phyloP scores from a whole-genome alignment of 2,888 invertebrate species.

The Epirrita christyi region DNA sequence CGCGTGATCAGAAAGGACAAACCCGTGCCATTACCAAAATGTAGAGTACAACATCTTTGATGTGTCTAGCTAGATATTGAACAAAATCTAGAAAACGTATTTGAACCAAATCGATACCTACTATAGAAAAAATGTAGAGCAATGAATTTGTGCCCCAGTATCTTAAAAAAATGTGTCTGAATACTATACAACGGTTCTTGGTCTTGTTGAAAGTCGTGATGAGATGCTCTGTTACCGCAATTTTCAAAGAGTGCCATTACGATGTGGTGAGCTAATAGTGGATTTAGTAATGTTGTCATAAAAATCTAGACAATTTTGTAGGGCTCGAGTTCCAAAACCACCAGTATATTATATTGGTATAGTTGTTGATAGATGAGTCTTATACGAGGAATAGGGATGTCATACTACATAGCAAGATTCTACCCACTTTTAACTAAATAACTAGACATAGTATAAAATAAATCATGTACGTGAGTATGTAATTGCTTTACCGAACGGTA shows the following conservation, averaged over 20 bases:
- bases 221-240: slow-evolving; percentile 55
- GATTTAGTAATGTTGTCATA: slow-evolving; percentile 46
- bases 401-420: not conserved
- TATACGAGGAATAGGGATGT: not conserved
- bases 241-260: slow-evolving; percentile 53
- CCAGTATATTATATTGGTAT: not conserved
- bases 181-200: slow-evolving; percentile 48
- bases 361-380: not conserved
- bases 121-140: slow-evolving; percentile 1
- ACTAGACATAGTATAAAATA: not conserved
- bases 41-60: no score
- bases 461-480: slow-evolving; percentile 2
- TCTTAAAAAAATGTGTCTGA: slow-evolving; percentile 13
- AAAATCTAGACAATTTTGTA: slow-evolving; percentile 22
- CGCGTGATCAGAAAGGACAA: no score
- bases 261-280: slow-evolving; percentile 43
- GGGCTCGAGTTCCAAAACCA: not conserved
- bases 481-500: slow-evolving; percentile 7
- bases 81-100: no score
- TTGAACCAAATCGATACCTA: not conserved
- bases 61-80: no score
- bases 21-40: not conserved
- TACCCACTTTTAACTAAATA: slow-evolving; percentile 3
- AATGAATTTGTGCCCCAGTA: slow-evolving; percentile 5
- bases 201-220: slow-evolving; percentile 56